Base-by-base conservation (phyloP, 2,888 invertebrate genomes). In the Leptodirus hochenwartii region DNA sequence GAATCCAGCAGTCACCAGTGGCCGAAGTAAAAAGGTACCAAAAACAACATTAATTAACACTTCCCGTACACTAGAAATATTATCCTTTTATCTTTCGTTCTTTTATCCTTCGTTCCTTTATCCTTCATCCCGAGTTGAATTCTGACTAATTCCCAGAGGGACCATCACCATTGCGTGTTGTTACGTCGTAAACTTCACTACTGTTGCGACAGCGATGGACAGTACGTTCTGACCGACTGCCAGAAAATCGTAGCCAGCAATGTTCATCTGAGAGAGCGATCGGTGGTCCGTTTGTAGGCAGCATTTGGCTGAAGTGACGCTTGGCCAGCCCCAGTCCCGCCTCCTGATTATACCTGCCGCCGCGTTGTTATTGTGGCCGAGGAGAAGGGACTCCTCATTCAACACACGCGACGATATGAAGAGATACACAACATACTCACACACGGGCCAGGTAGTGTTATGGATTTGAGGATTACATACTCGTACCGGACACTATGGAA, bases 261-360 rank as follows among this genome's bases (percentile, higher is more conserved):
- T n/a, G n/a, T n/a, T n/a, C n/a, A n/a, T n/a, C 43, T 45, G 43
- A 44, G 42, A 37, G 41, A 37, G 44, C 46, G 42, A 38, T 44
- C 48, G 40, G 42, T 43, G n/a, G n/a, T n/a, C n/a, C n/a, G n/a
- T 47, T 50, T 41, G 44, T 46, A 49, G 44, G 47, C 50, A 48
- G 50, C 49, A 49, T 50, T 51, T 50, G 53, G 53, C 53, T 53
- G n/a, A 50, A 52, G 49, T 49, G 53, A 49, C 48, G 48, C 43
- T 44, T 46, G 50, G 52, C 50, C 49, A 47, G 49, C 49, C 49
- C 43, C 50, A 46, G 53, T 45, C 45, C 53, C 53, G 52, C 54
- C 54, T 47, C 46, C 48, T 45, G 37, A 39, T 51, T 51, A 54
- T 34, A 20, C 8, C 20, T 20, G n/a, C n/a, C 20, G 20, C 20